Conservation (phyloP, 1,140 invertebrate species). For the Lamellibrachia luymesi region DNA sequence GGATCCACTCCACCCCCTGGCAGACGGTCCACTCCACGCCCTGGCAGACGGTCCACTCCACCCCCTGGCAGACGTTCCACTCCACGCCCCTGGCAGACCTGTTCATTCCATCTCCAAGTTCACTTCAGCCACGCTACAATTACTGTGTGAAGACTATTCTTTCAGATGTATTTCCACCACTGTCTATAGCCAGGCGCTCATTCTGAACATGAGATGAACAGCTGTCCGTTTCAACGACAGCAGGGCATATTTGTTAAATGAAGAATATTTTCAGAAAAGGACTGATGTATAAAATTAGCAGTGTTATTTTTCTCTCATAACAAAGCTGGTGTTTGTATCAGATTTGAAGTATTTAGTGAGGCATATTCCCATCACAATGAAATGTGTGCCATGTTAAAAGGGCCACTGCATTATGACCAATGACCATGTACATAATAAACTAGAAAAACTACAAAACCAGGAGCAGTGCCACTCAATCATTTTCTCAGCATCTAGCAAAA, state of each 20-base stretch:
- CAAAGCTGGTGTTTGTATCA: not conserved
- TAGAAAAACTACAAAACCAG: not conserved
- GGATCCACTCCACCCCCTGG: too few species aligned
- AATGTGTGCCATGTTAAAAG: not conserved
- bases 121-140: too few species aligned
- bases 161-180: too few species aligned
- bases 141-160: too few species aligned
- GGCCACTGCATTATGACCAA: not conserved
- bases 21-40: too few species aligned
- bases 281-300: not conserved
- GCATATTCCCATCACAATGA: not conserved
- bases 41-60: too few species aligned
- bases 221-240: not conserved
- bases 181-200: too few species aligned
- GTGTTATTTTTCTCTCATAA: not conserved
- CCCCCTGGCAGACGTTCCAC: too few species aligned
- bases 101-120: too few species aligned
- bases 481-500: constrained; percentile 8
- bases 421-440: not conserved
- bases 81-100: too few species aligned
- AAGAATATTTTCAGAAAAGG: not conserved
- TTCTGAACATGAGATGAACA: too few species aligned
- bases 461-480: not conserved
- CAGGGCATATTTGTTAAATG: not conserved
- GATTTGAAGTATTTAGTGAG: too few species aligned